Conservation (phyloP, 1,140 invertebrate genomes). For the Apis cerana region DNA sequence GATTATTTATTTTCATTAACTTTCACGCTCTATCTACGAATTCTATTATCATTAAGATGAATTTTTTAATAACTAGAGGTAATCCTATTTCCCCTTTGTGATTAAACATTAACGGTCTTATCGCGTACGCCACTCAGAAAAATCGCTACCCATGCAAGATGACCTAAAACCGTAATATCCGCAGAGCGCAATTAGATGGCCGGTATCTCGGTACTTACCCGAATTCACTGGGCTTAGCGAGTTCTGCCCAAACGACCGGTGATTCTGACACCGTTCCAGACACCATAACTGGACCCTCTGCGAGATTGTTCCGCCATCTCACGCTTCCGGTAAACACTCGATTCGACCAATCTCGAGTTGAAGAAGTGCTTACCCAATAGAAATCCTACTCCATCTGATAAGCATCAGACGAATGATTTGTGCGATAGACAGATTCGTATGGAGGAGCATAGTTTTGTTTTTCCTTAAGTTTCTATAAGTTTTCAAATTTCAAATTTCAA, state of each 20-base stretch:
- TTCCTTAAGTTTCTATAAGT: too few species aligned
- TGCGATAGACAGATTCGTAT: too few species aligned
- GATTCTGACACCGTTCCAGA: slow-evolving; percentile 45
- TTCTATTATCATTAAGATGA: not conserved
- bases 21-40: not conserved
- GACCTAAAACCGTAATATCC: slow-evolving; percentile 5
- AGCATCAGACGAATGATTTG: too few species aligned
- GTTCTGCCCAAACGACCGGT: slow-evolving; percentile 26
- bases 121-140: not conserved
- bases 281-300: slow-evolving; percentile 31
- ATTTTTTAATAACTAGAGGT: not conserved
- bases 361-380: slow-evolving; percentile 33
- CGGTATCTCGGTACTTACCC: slow-evolving; percentile 5
- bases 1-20: too few species aligned
- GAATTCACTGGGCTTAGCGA: slow-evolving; percentile 15
- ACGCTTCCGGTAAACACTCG: not conserved
- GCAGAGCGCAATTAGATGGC: not conserved
- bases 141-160: not conserved
- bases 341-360: slow-evolving; percentile 10
- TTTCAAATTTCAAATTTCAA: too few species aligned
- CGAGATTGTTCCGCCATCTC: slow-evolving; percentile 27
- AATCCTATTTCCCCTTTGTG: not conserved
- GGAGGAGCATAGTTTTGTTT: too few species aligned
- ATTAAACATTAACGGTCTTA: not conserved
- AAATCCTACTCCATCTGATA: too few species aligned